phyloP scores from a whole-genome alignment of 2,113 vertebrate genomes.

The Chlamydotis undulata region DNA sequence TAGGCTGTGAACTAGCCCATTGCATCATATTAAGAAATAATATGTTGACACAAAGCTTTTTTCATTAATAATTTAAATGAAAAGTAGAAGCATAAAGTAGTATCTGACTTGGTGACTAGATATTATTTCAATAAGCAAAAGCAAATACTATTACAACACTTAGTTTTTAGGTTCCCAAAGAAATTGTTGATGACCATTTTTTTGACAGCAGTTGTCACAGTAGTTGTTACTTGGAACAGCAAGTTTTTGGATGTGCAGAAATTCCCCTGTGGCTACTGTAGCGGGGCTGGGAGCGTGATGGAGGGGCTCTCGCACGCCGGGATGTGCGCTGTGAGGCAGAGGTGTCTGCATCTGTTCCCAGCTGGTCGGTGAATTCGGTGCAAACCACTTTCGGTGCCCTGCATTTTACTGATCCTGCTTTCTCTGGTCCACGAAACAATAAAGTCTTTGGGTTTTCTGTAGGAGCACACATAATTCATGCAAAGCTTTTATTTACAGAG shows the following conservation, averaged over 20 bases:
- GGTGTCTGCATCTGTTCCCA: background rate
- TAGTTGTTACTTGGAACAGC: background rate
- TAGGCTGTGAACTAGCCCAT: background rate
- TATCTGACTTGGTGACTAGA: background rate
- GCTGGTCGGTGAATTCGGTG: background rate
- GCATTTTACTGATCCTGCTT: background rate
- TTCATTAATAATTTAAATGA: background rate
- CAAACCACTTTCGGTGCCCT: background rate
- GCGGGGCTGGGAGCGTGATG: background rate
- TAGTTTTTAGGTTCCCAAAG: background rate
- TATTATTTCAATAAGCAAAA: background rate
- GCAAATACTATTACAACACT: background rate
- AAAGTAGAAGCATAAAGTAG: background rate
- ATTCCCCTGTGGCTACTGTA: too few relatives aligned
- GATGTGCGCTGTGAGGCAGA: too few relatives aligned
- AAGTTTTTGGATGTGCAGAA: background rate
- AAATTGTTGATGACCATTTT: background rate
- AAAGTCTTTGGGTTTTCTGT: background rate
- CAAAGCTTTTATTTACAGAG: background rate
- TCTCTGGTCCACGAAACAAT: background rate
- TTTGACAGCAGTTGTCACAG: background rate
- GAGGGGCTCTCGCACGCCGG: background rate
- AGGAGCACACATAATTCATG: background rate
- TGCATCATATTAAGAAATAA: background rate
- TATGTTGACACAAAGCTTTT: background rate